phyloP scores from a whole-genome alignment of 2,888 invertebrate genomes.

The Rhagium mordax region DNA sequence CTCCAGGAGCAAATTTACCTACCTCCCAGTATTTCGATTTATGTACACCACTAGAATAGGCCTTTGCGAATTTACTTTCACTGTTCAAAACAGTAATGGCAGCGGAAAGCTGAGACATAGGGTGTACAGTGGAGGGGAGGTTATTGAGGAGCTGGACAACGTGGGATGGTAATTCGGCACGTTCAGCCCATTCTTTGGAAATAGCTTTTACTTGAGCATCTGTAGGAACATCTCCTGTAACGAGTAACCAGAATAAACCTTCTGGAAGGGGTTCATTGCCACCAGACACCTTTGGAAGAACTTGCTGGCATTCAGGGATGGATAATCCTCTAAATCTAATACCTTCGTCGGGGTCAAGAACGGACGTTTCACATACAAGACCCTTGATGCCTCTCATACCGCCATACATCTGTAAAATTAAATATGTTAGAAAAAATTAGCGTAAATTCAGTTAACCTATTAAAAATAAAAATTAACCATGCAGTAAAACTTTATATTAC shows the following conservation, averaged over 20 bases:
- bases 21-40: slow-evolving; percentile 94
- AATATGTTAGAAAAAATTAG: neutral
- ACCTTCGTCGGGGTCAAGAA: slow-evolving; percentile 95
- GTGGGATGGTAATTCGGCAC: slow-evolving; percentile 93
- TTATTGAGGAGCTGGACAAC: slow-evolving; percentile 95
- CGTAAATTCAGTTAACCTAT: too few relatives aligned
- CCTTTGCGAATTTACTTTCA: slow-evolving; percentile 93
- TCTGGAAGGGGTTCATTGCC: slow-evolving; percentile 92
- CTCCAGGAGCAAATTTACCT: slow-evolving; percentile 30
- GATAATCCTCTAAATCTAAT: slow-evolving; percentile 95
- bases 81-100: slow-evolving; percentile 93
- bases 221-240: slow-evolving; percentile 91
- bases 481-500: too few relatives aligned
- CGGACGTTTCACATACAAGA: slow-evolving; percentile 95
- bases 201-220: slow-evolving; percentile 83
- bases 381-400: slow-evolving; percentile 98
- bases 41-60: slow-evolving; percentile 90
- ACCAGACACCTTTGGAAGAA: slow-evolving; percentile 85
- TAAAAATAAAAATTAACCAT: too few relatives aligned
- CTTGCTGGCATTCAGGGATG: slow-evolving; percentile 93
- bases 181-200: slow-evolving; percentile 88
- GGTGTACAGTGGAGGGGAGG: slow-evolving; percentile 90
- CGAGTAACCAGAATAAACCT: slow-evolving; percentile 93
- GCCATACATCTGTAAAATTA: slow-evolving; percentile 83
- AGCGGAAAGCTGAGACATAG: slow-evolving; percentile 95